phyloP scores from a whole-genome alignment of 2,113 vertebrate genomes.

The Condylura cristata region DNA sequence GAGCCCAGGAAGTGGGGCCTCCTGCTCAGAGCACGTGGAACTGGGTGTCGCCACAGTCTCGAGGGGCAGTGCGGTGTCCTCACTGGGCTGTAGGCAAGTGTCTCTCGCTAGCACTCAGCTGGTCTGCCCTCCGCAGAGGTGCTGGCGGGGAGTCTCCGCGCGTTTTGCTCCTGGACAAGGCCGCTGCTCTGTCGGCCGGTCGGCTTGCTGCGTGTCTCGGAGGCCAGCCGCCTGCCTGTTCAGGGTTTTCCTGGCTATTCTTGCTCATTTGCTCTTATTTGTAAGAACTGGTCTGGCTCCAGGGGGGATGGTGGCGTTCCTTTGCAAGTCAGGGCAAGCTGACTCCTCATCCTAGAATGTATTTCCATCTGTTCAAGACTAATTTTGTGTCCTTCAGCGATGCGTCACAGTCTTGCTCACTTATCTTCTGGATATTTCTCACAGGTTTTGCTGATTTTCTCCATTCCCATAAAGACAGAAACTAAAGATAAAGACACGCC shows the following conservation, averaged over 20 bases:
- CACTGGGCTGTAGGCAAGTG: background rate
- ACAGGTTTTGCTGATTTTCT: conserved; percentile 24
- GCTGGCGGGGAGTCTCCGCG: background rate
- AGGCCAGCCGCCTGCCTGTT: background rate
- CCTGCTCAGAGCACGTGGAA: background rate
- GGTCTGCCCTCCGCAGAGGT: background rate
- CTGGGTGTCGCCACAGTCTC: background rate
- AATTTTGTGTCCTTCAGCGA: background rate
- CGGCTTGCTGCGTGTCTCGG: background rate
- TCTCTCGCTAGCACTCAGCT: too few species aligned
- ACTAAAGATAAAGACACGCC: background rate
- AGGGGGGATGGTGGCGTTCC: background rate
- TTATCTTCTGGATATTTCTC: background rate
- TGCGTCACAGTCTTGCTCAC: background rate
- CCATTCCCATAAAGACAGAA: background rate
- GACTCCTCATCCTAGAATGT: background rate
- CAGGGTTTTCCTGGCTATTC: background rate
- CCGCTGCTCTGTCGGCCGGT: background rate
- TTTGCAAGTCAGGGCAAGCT: background rate
- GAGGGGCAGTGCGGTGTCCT: background rate
- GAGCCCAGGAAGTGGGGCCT: background rate
- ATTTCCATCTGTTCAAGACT: background rate
- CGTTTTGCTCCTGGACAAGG: too few species aligned
- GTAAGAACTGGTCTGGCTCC: background rate
- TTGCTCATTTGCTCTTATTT: conserved; percentile 7